Base-by-base conservation (phyloP, 2,888 invertebrate genomes). In the Watsonalla binaria region DNA sequence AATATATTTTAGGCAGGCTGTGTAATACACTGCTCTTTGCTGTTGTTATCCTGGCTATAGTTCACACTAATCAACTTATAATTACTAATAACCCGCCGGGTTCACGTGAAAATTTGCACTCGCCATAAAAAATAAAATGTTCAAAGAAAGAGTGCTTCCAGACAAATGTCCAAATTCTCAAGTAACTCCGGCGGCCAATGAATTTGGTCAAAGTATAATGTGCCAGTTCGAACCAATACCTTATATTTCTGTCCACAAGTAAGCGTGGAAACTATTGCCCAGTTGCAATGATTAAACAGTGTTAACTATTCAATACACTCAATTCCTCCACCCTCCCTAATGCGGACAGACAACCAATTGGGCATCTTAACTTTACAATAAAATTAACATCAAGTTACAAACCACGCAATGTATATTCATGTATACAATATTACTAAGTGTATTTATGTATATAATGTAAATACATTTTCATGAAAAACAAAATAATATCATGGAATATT, bases 1-100 rank as follows among this genome's bases (percentile, higher is more conserved):
- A 91, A 91, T 90, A 91, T 90, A 91, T 88, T 87, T 90, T 89
- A 90, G 91, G 90, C 90, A 90, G 91, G 89, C 86, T 90, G 83
- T 86, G 83, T 82, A 85, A 76, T 82, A 86, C 86, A 87, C 84
- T 88, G 89, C 87, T 86, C 84, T 86, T 78, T 82, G 88, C 81
- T 89, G 88, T 81, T 83, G 83, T 84, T 82, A 80, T 87, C 86
- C 90, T 89, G 86, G 87, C 90, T 90, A 90, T 88, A 86, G 82
- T 88, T 85, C 85, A 84, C 82, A 69, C 83, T 81, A 82, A 83
- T 83, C 83, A 88, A 88, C 85, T 86, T 87, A 88, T 82, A 84
- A 80, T 80, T 82, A 85, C 80, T 80, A 80, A 78, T 78, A 80
- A 72, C 66, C 83, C 84, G 83, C 86, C 73, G 75, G 80, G 60